phyloP scores from a whole-genome alignment of 2,113 vertebrate species.

The Merops nubicus region DNA sequence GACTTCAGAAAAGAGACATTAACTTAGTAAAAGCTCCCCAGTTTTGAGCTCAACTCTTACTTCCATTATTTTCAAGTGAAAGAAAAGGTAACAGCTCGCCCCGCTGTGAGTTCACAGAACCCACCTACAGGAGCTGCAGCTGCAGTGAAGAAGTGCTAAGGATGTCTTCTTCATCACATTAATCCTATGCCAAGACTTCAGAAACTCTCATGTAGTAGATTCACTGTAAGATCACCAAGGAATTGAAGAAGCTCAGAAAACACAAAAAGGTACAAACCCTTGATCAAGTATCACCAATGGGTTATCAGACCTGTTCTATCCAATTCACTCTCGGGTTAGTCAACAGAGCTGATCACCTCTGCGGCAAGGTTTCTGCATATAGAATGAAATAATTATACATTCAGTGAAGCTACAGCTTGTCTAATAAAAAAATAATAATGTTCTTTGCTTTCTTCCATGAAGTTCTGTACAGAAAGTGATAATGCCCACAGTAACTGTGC shows the following conservation, averaged over 20 bases:
- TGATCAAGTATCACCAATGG: fast-evolving
- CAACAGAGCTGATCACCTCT: background rate
- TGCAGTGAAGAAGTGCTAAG: background rate
- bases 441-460: background rate
- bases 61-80: background rate
- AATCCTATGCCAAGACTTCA: background rate
- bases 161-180: background rate
- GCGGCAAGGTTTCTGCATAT: background rate
- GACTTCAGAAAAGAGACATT: background rate
- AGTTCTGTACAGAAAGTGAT: background rate
- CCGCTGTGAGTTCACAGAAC: background rate
- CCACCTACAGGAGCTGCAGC: background rate
- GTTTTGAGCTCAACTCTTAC: background rate
- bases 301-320: background rate
- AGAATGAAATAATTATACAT: background rate
- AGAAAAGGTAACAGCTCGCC: too few relatives aligned
- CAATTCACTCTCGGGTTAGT: background rate
- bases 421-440: background rate
- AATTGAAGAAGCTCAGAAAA: background rate
- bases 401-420: background rate
- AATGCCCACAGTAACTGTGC: background rate
- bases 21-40: background rate
- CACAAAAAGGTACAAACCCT: background rate
- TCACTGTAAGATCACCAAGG: background rate
- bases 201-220: background rate